Base-by-base conservation (phyloP, 2,888 invertebrate genomes). In the Trisateles emortualis region DNA sequence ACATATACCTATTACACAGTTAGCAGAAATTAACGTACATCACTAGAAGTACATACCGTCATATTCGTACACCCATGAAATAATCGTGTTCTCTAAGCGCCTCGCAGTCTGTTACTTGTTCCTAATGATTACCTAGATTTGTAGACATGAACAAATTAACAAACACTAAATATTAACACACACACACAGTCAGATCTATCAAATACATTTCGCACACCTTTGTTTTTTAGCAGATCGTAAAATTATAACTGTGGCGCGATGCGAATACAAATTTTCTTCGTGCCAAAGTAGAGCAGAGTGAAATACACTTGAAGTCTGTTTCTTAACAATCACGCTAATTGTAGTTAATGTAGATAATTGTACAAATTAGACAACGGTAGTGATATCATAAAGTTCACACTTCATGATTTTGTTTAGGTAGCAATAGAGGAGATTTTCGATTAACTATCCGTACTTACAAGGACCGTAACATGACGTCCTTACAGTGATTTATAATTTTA, bases 371-470 rank as follows among this genome's bases (percentile, higher is more conserved):
- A 74, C 64, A 68, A 64, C 68, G 74, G 79, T 59, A 79, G 81
- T 88, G 86, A 87, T 88, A 87, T 88, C 87, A 78, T 83, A 81
- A 81, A 79, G 74, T 79, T 88, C 85, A 79, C 88, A 84, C 86
- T 80, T 83, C 61, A 72, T 73, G 71, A 75, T 69, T 72, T 72
- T n/a, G n/a, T n/a, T 72, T 72, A 69, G 60, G 5, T 55, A 50
- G 52, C 66, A 57, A 56, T 53, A 46, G 35, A 53, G 32, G 30
- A 45, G 48, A 56, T 71, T 66, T 68, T 19, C n/a, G n/a, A n/a
- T n/a, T n/a, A n/a, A n/a, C n/a, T n/a, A n/a, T n/a, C n/a, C n/a
- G n/a, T n/a, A n/a, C n/a, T n/a, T n/a, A n/a, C n/a, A n/a, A n/a
- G n/a, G n/a, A n/a, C n/a, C n/a, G n/a, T n/a, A n/a, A n/a, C n/a